These are phyloP conservation scores for Pogonomyrmex barbatus DNA, from an alignment of 1,140 invertebrate genomes.

Conservation along the genomic window DNA sequence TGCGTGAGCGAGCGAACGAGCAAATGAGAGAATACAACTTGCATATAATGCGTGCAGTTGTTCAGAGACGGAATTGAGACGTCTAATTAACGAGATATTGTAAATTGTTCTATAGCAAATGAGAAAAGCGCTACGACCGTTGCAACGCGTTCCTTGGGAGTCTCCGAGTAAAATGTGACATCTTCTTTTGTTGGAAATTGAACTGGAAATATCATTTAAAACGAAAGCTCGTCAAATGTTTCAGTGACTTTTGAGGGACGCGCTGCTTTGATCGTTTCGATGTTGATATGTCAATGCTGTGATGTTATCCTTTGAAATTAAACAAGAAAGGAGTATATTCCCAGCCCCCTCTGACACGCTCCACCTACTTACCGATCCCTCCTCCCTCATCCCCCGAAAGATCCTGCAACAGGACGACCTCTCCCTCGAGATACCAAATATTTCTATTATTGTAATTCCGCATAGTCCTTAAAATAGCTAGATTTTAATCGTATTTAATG, in stretches of 20 bases:
- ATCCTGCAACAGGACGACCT: slow-evolving; percentile 58
- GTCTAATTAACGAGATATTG: slow-evolving; percentile 80
- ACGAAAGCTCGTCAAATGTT: not conserved
- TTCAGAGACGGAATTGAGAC: slow-evolving; percentile 77
- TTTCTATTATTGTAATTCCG: slow-evolving; percentile 81
- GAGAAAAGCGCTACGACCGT: slow-evolving; percentile 77
- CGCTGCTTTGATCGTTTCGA: slow-evolving; percentile 78
- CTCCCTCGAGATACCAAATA: slow-evolving; percentile 68
- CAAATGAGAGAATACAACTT: slow-evolving; percentile 54
- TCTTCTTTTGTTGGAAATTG: not conserved
- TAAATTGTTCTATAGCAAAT: slow-evolving; percentile 81
- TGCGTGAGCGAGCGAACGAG: slow-evolving; percentile 45
- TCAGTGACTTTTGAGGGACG: slow-evolving; percentile 61
- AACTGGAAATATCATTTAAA: not conserved
- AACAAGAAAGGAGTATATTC: slow-evolving; percentile 69
- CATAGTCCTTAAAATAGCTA: slow-evolving; percentile 81
- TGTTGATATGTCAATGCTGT: slow-evolving; percentile 85
- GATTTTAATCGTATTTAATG: slow-evolving; percentile 84
- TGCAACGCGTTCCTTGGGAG: slow-evolving; percentile 73
- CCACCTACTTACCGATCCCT: slow-evolving; percentile 39
- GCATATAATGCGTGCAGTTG: slow-evolving; percentile 63
- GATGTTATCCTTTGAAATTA: slow-evolving; percentile 84
- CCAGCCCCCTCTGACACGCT: slow-evolving; percentile 27
- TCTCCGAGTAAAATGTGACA: slow-evolving; percentile 14
- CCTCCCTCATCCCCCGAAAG: slow-evolving; percentile 6